A percentile compares a stretch with the other conserved stretches of the same genome.
Evolutionary conservation across 2,113 vertebrate species (phyloP).

Genomic region (Sprattus sprattus): DNA sequence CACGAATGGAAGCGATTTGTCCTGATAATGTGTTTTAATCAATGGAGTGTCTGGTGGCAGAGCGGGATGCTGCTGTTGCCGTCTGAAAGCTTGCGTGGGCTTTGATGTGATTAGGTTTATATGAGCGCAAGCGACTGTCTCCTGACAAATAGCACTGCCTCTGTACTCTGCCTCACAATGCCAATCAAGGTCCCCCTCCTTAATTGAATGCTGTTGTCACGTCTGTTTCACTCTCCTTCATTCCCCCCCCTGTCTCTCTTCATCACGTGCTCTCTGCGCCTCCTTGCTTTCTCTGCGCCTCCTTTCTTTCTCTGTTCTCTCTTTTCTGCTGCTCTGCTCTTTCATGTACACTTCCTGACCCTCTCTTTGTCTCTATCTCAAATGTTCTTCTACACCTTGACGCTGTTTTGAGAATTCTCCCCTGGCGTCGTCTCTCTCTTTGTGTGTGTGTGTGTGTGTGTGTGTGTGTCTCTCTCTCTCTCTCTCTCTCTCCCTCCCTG

Average conservation of each 20-base stretch:
- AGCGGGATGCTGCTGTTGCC: slow-evolving; percentile 62
- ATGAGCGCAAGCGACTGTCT: not conserved
- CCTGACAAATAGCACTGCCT: not conserved
- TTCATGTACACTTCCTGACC: not conserved
- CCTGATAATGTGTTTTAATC: slow-evolving; percentile 67
- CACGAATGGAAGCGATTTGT: slow-evolving; percentile 59
- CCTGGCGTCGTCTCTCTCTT: not conserved
- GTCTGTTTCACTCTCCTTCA: not conserved
- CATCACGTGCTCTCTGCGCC: not conserved
- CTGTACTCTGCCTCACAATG: not conserved
- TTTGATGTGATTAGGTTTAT: slow-evolving; percentile 70
- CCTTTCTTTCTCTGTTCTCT: not conserved
- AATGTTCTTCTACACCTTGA: not conserved
- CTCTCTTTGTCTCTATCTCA: not conserved
- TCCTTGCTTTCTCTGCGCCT: not conserved
- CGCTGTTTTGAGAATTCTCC: not conserved
- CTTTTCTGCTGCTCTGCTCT: too few species aligned
- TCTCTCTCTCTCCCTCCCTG: not conserved
- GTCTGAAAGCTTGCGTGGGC: slow-evolving; percentile 38
- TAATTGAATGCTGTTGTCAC: not conserved
- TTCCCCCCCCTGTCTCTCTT: not conserved
- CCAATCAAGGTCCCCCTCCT: not conserved
- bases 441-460: too few species aligned
- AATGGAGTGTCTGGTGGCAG: slow-evolving; percentile 62
- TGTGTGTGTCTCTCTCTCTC: not conserved